phyloP scores from a whole-genome alignment of 2,888 invertebrate species.

The Drosophila dives region DNA sequence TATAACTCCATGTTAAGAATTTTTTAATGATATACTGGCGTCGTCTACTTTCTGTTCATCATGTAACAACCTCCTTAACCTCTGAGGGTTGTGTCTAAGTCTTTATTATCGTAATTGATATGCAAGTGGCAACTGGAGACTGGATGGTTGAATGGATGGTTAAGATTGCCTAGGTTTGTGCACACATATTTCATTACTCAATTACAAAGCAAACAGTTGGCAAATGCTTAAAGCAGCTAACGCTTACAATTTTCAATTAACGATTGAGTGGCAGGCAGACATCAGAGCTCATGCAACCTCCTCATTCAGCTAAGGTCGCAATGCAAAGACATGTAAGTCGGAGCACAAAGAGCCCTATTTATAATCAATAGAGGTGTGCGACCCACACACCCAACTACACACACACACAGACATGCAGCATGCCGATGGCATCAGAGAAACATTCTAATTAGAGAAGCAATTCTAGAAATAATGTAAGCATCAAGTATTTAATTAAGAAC shows the following conservation, averaged over 20 bases:
- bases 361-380: constrained; percentile 19
- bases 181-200: constrained; percentile 69
- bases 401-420: neutral
- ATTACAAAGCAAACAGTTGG: constrained; percentile 70
- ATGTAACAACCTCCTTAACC: constrained; percentile 36
- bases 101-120: constrained; percentile 52
- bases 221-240: constrained; percentile 31
- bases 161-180: constrained; percentile 6
- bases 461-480: constrained; percentile 24
- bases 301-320: constrained; percentile 12
- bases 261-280: constrained; percentile 35
- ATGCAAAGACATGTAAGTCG: neutral
- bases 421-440: constrained; percentile 4
- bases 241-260: constrained; percentile 73
- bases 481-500: constrained; percentile 62
- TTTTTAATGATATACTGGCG: neutral
- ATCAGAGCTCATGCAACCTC: constrained; percentile 14
- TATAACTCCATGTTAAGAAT: neutral
- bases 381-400: neutral
- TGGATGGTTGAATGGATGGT: neutral
- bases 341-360: constrained; percentile 6
- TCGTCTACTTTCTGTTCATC: neutral
- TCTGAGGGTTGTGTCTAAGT: constrained; percentile 36
- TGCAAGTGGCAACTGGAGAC: constrained; percentile 26
- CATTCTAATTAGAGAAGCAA: constrained; percentile 47